Conservation (phyloP, 1,140 invertebrate genomes). For the Drosophila virilis region DNA sequence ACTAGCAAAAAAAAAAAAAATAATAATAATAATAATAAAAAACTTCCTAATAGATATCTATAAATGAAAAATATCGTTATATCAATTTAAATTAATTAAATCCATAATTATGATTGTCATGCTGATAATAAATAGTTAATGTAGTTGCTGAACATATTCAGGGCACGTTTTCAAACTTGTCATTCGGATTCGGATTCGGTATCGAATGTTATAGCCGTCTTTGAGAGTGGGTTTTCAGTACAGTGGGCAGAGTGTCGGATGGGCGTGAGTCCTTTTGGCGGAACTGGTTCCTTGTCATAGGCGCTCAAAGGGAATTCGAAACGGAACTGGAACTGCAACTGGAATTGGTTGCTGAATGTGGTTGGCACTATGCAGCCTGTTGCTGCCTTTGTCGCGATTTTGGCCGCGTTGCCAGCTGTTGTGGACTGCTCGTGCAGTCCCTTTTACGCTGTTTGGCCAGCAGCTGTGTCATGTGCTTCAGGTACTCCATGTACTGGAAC, state of each 20-base stretch:
- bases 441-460: slow-evolving; percentile 24
- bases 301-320: background rate
- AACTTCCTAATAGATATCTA: slow-evolving; percentile 1
- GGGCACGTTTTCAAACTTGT: slow-evolving; percentile 18
- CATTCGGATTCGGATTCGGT: slow-evolving; percentile 19
- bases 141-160: slow-evolving; percentile 19
- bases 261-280: too few species aligned
- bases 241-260: background rate
- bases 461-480: slow-evolving; percentile 45
- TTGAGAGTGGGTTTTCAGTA: slow-evolving; percentile 26
- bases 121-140: slow-evolving; percentile 41
- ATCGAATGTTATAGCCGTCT: slow-evolving; percentile 34
- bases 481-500: slow-evolving; percentile 49
- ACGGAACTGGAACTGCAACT: background rate
- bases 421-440: slow-evolving; percentile 4
- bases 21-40: too few species aligned
- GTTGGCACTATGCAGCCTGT: background rate
- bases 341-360: background rate
- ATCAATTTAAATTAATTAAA: slow-evolving; percentile 7
- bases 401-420: too few species aligned
- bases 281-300: background rate
- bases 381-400: background rate
- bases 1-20: slow-evolving; percentile 10
- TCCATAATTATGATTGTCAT: slow-evolving; percentile 14
- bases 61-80: background rate